These are phyloP conservation scores for Vimba vimba DNA, from an alignment of 2,113 vertebrate species.

Conservation along the genomic window DNA sequence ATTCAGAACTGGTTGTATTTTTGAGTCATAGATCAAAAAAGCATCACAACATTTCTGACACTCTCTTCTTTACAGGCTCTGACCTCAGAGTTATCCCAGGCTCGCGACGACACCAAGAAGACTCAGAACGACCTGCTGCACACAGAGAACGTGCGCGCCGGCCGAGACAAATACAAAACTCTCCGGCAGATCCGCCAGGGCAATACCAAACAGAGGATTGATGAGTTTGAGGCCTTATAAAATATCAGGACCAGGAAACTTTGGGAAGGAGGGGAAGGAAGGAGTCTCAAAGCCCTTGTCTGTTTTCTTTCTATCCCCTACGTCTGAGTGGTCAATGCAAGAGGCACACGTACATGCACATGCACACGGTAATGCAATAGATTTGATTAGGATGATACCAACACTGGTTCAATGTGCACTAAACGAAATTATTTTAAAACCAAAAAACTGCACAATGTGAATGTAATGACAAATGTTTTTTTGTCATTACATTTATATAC, in stretches of 20 bases:
- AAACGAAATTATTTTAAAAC: background rate
- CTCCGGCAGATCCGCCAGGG: slow-evolving; percentile 94
- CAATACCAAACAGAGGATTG: slow-evolving; percentile 98
- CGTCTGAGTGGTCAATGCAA: slow-evolving; percentile 73
- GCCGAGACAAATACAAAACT: slow-evolving; percentile 97
- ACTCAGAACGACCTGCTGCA: slow-evolving; percentile 93
- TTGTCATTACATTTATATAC: background rate
- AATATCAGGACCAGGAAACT: slow-evolving; percentile 38
- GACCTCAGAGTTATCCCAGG: slow-evolving; percentile 89
- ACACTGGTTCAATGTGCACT: background rate
- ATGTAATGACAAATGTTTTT: too few species aligned
- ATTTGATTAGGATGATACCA: background rate
- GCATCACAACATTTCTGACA: background rate
- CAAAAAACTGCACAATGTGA: background rate
- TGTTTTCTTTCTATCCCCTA: slow-evolving; percentile 29
- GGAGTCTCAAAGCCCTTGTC: slow-evolving; percentile 17
- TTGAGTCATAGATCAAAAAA: background rate
- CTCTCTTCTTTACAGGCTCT: slow-evolving; percentile 75
- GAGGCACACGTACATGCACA: slow-evolving; percentile 32
- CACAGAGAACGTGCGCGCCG: slow-evolving; percentile 85
- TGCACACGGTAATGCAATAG: background rate
- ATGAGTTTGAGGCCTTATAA: slow-evolving; percentile 97
- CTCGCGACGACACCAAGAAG: slow-evolving; percentile 88
- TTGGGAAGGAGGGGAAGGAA: background rate
- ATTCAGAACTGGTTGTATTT: background rate